phyloP scores from a whole-genome alignment of 2,797 vertebrate species.

The Ateles fusciceps region DNA sequence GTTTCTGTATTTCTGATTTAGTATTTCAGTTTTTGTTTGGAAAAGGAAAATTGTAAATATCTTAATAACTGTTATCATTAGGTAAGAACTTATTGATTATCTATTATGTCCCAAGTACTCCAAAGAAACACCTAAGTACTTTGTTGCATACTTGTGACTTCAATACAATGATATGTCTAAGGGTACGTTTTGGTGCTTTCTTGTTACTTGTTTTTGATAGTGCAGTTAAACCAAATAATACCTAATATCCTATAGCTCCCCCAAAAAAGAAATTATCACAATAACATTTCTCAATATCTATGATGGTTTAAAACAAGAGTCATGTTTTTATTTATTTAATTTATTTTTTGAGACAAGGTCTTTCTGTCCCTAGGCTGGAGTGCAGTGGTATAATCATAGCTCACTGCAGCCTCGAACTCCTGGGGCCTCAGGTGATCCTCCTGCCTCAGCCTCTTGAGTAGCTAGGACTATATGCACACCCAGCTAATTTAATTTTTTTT shows the following conservation, averaged over 20 bases:
- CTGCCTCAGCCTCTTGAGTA: neutral
- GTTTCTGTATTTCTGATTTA: conserved; percentile 25
- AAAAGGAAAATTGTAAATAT: neutral
- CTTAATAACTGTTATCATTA: neutral
- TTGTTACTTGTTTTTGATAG: neutral
- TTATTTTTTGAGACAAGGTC: neutral
- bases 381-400: neutral
- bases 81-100: neutral
- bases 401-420: neutral
- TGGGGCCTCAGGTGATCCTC: neutral
- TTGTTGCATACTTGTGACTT: neutral
- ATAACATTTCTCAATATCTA: neutral
- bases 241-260: neutral
- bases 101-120: neutral
- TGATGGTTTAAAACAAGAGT: neutral
- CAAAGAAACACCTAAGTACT: neutral
- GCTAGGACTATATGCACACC: neutral
- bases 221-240: neutral
- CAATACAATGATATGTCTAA: neutral
- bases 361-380: neutral
- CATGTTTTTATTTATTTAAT: neutral
- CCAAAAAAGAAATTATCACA: neutral
- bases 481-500: neutral
- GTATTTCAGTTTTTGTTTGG: conserved; percentile 27
- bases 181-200: neutral